These are phyloP conservation scores for Heliothis peltigera DNA, from an alignment of 2,888 invertebrate species.

Conservation along the genomic window DNA sequence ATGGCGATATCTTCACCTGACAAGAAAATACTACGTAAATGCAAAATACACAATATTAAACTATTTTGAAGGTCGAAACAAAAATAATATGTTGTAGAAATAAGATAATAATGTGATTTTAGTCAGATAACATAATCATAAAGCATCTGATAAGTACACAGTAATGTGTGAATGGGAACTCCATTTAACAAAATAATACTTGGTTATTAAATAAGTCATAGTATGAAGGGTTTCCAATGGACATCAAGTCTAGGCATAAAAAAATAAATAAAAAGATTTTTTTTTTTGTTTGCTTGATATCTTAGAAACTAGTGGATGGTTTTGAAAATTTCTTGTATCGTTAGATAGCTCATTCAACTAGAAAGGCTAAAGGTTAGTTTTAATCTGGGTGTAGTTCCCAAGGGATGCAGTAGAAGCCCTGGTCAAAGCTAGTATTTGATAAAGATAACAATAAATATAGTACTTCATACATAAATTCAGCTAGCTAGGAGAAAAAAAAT, in stretches of 20 bases:
- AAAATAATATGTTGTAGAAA: constrained; percentile 38
- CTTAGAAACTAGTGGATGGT: no score
- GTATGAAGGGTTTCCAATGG: neutral
- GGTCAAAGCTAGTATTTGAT: no score
- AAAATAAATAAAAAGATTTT: no score
- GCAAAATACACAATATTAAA: constrained; percentile 31
- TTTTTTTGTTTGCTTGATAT: no score
- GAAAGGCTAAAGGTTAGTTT: no score
- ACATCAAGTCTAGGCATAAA: no score
- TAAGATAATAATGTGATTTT: constrained; percentile 52
- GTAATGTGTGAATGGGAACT: constrained; percentile 9
- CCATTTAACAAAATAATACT: neutral
- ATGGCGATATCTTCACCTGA: constrained; percentile 91
- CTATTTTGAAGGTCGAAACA: constrained; percentile 45
- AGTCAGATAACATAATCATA: constrained; percentile 34
- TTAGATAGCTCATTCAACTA: no score
- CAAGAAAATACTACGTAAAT: constrained; percentile 28
- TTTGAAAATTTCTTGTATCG: no score
- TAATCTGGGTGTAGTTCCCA: no score
- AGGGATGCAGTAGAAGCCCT: no score
- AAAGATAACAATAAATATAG: neutral
- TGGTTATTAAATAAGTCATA: neutral
- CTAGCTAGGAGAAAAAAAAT: constrained; percentile 65
- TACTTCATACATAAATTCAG: constrained; percentile 9
- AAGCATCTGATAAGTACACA: constrained; percentile 43